Evolutionary conservation across 2,888 invertebrate genomes (phyloP).

Genomic region (Dasypolia templi): DNA sequence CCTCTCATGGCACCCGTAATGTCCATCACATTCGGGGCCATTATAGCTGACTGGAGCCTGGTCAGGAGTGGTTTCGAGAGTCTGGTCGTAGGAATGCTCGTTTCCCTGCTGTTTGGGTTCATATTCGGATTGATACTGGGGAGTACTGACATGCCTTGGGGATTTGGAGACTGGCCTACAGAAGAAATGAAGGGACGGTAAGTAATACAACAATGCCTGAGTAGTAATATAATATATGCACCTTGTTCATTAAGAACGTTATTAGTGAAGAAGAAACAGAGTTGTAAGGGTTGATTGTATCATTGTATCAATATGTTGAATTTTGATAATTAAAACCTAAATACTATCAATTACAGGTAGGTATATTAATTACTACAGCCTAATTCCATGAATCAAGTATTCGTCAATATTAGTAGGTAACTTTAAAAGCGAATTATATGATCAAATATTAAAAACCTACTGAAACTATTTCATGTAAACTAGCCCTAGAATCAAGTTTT

Average conservation of each 20-base stretch:
- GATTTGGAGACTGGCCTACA: slow-evolving; percentile 94
- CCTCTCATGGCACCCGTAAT: slow-evolving; percentile 96
- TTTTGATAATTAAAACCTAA: too few species aligned
- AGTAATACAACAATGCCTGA: not conserved
- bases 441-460: not conserved
- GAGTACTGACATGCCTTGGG: slow-evolving; percentile 94
- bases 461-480: slow-evolving; percentile 4
- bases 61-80: slow-evolving; percentile 93
- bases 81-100: slow-evolving; percentile 92
- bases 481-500: not conserved
- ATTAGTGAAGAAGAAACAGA: too few species aligned
- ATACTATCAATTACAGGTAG: too few species aligned
- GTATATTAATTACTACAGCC: too few species aligned
- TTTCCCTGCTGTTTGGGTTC: slow-evolving; percentile 95
- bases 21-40: slow-evolving; percentile 96
- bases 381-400: not conserved
- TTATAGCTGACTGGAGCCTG: slow-evolving; percentile 93
- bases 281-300: too few species aligned
- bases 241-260: too few species aligned
- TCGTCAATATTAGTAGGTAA: slow-evolving; percentile 16
- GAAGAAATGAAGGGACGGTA: slow-evolving; percentile 95
- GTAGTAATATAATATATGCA: too few species aligned
- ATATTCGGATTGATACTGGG: slow-evolving; percentile 94
- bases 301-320: too few species aligned
- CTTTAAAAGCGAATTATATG: slow-evolving; percentile 10